Percentiles rank a stretch among this genome's conserved stretches.
Evolutionary conservation across 2,113 vertebrate species (phyloP).

Genomic region (Butorides virescens): DNA sequence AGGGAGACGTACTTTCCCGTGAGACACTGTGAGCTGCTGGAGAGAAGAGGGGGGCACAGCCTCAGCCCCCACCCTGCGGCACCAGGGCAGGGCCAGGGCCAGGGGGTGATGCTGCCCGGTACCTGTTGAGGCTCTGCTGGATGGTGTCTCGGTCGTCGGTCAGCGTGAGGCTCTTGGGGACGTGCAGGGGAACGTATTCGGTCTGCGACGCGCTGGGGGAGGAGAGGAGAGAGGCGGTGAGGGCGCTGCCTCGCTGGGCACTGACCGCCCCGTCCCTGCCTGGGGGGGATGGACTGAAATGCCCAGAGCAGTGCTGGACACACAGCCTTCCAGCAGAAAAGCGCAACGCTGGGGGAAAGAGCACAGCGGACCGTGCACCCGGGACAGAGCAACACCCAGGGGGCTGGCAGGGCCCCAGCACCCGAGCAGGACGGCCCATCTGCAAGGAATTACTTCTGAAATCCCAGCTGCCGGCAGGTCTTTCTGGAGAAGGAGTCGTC

Average conservation of each 20-base stretch:
- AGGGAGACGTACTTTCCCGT: slow-evolving; percentile 70
- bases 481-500: slow-evolving; percentile 61
- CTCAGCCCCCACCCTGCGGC: background rate
- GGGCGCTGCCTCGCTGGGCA: background rate
- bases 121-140: slow-evolving; percentile 78
- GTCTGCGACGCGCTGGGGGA: slow-evolving; percentile 50
- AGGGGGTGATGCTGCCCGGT: background rate
- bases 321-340: fast-evolving
- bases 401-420: background rate
- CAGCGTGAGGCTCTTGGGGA: slow-evolving; percentile 54
- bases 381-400: background rate
- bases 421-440: fast-evolving
- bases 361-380: fast-evolving
- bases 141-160: slow-evolving; percentile 34
- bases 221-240: background rate
- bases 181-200: background rate
- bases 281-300: fast-evolving
- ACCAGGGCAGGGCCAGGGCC: background rate
- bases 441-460: slow-evolving; percentile 73
- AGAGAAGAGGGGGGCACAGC: background rate
- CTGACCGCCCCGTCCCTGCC: fast-evolving
- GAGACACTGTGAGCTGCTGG: slow-evolving; percentile 67
- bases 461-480: slow-evolving; percentile 79
- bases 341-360: background rate
- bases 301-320: background rate